Evolutionary conservation across 2,113 vertebrate genomes (phyloP), one percentile per base, ranked within the genome.

Genomic region (Ardeotis arabs): DNA sequence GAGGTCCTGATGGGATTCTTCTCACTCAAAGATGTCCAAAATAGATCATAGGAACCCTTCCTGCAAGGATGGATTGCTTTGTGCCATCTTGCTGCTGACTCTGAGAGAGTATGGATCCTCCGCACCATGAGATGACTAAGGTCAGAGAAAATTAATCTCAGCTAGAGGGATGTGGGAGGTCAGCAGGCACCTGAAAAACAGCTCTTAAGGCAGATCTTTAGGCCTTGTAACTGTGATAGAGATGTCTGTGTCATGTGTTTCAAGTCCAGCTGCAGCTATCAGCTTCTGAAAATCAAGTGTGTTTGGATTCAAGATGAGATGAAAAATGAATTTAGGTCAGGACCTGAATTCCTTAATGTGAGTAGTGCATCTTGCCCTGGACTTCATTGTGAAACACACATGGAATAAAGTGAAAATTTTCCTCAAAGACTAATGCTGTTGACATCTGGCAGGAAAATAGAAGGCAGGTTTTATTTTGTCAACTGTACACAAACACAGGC

Each of bases 401-500:
- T 11, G 39, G 39, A 39, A 93, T 81, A 67, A 89, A 95, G 76
- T 53, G 58, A 89, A 95, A 56, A 64, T 91, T 81, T 86, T 79
- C 73, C 66, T 90, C 60, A 74, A 94, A 96, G 49, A 64, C 8
- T 81, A 45, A 75, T 47, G 35, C 31, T 90, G 66, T 60, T 60
- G 79, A 92, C 52, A 82, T 90, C 64, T 94, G 80, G 58, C 86
- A 96, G 79, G 59, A 93, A 90, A 96, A 93, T 28, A 92, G 60
- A 94, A 90, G 53, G 18, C 53, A 89, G 82, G 45, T 72, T 96
- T 95, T 96, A 86, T 95, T 96, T 92, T 93, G 77, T 94, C 59
- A 73, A 85, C 53, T 87, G 77, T 92, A 90, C 73, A 92, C 66
- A 92, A 89, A 90, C 69, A 72, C 41, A 73, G 73, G 70, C 77